Evolutionary conservation across 2,888 invertebrate species (phyloP).

Genomic region (Chymomyza fuscimana): DNA sequence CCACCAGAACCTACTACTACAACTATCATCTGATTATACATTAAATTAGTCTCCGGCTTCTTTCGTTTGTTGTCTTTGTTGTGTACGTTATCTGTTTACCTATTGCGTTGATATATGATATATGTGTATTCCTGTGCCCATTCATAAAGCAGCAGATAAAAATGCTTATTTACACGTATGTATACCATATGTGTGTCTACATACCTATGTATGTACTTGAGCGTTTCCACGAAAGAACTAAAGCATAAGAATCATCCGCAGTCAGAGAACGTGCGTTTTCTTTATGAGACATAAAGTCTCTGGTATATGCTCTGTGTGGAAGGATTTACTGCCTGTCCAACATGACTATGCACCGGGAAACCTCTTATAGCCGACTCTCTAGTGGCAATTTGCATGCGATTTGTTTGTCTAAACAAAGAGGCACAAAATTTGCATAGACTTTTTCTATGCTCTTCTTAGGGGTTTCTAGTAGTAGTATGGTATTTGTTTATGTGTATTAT

Average conservation of each 20-base stretch:
- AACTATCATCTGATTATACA: slow-evolving; percentile 45
- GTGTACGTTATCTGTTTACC: no score
- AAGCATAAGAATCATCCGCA: slow-evolving; percentile 16
- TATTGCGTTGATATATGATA: slow-evolving; percentile 24
- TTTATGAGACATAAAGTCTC: slow-evolving; percentile 6
- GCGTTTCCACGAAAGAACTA: slow-evolving; percentile 6
- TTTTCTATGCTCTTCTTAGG: slow-evolving; percentile 41
- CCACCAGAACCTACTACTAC: neutral
- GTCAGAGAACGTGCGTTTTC: slow-evolving; percentile 30
- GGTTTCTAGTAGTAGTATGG: slow-evolving; percentile 23
- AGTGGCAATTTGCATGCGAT: slow-evolving; percentile 74
- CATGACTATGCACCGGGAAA: neutral
- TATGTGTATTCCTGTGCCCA: slow-evolving; percentile 40
- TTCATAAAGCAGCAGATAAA: slow-evolving; percentile 41
- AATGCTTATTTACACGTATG: neutral
- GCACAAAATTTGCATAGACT: slow-evolving; percentile 57
- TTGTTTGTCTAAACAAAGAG: slow-evolving; percentile 56
- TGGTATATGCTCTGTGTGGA: slow-evolving; percentile 10
- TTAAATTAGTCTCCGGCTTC: slow-evolving; percentile 53
- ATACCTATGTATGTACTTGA: no score
- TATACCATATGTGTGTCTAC: no score
- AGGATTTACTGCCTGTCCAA: slow-evolving; percentile 3
- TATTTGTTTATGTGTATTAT: slow-evolving; percentile 53
- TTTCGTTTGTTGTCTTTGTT: no score
- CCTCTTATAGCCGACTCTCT: slow-evolving; percentile 44